Percentiles rank a stretch among this genome's conserved stretches.
Evolutionary conservation across 1,140 invertebrate species (phyloP).

Genomic region (Trichonephila clavata): DNA sequence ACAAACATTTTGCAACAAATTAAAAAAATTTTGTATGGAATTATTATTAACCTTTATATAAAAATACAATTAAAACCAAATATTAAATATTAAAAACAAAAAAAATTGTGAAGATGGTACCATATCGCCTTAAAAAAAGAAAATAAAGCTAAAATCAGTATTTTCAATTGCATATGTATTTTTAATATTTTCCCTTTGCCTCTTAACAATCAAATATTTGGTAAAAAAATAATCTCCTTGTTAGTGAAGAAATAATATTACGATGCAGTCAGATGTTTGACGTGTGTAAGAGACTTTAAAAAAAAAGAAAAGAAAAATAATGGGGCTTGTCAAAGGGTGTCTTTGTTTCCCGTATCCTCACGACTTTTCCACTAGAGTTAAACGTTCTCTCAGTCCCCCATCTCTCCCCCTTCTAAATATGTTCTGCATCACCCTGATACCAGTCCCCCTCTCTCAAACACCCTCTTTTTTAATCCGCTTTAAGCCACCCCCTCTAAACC

Average conservation of each 20-base stretch:
- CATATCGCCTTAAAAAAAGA: no score
- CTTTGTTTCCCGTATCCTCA: not conserved
- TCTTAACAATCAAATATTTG: no score
- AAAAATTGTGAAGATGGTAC: no score
- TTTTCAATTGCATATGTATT: no score
- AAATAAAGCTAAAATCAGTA: no score
- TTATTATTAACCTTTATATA: no score
- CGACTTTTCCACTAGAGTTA: not conserved
- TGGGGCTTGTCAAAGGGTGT: not conserved
- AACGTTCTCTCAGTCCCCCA: not conserved
- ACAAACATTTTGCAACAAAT: no score
- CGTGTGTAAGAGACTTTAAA: not conserved
- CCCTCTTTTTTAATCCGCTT: constrained; percentile 23
- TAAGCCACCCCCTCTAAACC: not conserved
- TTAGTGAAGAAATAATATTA: not conserved
- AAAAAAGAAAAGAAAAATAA: not conserved
- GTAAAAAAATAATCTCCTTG: no score
- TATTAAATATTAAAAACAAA: no score
- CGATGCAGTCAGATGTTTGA: not conserved
- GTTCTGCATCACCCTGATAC: constrained; percentile 53
- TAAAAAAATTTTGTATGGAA: no score
- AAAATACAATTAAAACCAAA: no score
- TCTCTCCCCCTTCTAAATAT: not conserved
- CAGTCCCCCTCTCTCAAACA: not conserved
- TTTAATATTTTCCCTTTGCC: no score